phyloP scores from a whole-genome alignment of 2,113 vertebrate genomes.

The Megaleporinus macrocephalus region DNA sequence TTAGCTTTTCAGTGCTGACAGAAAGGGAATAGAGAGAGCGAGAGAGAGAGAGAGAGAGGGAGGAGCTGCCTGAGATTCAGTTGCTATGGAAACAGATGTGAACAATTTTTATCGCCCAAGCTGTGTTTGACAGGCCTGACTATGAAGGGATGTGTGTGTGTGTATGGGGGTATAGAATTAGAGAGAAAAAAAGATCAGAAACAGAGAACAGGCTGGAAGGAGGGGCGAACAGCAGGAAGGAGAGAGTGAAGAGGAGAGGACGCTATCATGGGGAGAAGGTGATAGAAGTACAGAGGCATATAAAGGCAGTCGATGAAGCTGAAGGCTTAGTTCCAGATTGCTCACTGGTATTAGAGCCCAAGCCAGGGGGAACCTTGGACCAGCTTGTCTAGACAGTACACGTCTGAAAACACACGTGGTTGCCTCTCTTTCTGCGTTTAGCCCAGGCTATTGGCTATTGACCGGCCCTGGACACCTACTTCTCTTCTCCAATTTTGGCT shows the following conservation, averaged over 20 bases:
- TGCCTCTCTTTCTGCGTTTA: not conserved
- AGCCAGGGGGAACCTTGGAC: no score
- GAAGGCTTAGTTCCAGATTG: not conserved
- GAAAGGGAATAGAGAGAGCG: constrained; percentile 49
- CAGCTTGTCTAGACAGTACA: no score
- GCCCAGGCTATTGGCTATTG: constrained; percentile 9
- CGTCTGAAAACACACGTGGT: not conserved
- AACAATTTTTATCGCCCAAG: constrained; percentile 54
- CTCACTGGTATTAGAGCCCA: not conserved
- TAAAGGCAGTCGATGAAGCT: not conserved
- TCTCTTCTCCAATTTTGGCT: constrained; percentile 35
- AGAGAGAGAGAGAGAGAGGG: constrained; percentile 38
- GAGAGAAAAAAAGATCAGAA: constrained; percentile 8
- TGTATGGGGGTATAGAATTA: constrained; percentile 43
- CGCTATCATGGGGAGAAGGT: constrained; percentile 22
- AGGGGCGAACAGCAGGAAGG: constrained; percentile 15
- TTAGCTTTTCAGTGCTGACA: constrained; percentile 61
- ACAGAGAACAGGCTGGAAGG: not conserved
- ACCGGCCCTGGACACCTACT: constrained; percentile 34
- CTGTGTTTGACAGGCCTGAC: constrained; percentile 51
- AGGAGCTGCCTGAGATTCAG: constrained; percentile 69
- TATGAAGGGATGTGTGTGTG: constrained; percentile 40
- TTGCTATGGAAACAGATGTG: constrained; percentile 78
- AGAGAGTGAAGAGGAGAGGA: constrained; percentile 44
- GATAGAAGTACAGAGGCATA: not conserved